Evolutionary conservation across 2,888 invertebrate species (phyloP), one percentile per base, ranked within the genome.

Genomic region (Hydrotaea cyrtoneurina): DNA sequence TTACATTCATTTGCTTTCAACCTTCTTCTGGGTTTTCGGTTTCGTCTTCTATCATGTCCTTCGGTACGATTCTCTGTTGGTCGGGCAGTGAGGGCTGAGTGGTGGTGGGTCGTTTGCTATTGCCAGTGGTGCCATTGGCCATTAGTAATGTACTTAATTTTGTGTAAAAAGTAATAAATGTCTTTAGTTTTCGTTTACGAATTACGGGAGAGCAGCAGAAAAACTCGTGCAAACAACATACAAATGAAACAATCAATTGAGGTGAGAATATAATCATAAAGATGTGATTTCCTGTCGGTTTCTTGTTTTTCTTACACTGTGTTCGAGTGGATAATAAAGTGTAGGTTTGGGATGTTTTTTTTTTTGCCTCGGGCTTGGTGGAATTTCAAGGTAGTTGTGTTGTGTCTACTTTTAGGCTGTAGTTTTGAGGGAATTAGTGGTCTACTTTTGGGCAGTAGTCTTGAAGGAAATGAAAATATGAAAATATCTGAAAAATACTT

Each of bases 191-290:
- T 26, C 55, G 66, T 78, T 23, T 59, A 59, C 23, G 26, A 59
- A 59, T 11, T n/a, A 50, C 15, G 26, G 15, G 23, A 8, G 11
- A 15, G 59, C 21, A 4, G 15, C 1, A 59, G 15, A 59, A 59
- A 59, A 23, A 59, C 21, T 55, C 21, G 26, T 26, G 26, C 15
- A n/a, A 59, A 15, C 23, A 59, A 59, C 4, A 59, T 11, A 26
- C 59, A 59, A 59, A 59, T 59, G 39, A 39, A 43, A 36, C 66
- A 66, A 66, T 82, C 73, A 79, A 77, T 77, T 76, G 85, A 82
- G 85, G 85, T 79, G 85, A 77, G 85, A 79, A 82, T 59, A 82
- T 82, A 85, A 77, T 82, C 76, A 85, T 85, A 82, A 85, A 79
- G 66, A 59, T 82, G 79, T 85, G 85, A 85, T 82, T 85, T 85